Percentiles rank a stretch among this genome's conserved stretches.
These are phyloP conservation scores for Cossypha dichroa DNA, from an alignment of 2,797 vertebrate species.

Conservation along the genomic window DNA sequence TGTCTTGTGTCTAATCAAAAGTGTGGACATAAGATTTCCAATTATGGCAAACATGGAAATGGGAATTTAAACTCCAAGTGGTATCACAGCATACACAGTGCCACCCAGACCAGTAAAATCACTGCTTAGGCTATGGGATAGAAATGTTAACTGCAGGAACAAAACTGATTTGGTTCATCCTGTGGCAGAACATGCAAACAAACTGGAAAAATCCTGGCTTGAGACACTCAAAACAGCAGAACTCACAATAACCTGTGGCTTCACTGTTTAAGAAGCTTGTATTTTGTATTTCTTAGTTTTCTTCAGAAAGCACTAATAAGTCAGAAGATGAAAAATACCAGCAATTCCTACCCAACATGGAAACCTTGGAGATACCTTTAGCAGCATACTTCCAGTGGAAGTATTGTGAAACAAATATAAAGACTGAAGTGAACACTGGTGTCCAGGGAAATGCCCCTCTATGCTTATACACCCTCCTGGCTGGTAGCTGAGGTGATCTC, in stretches of 20 bases:
- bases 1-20: neutral
- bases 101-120: neutral
- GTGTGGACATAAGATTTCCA: neutral
- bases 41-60: neutral
- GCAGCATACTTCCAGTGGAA: neutral
- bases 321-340: neutral
- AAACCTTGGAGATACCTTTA: neutral
- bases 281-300: neutral
- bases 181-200: neutral
- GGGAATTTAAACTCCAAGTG: neutral
- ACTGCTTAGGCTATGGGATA: neutral
- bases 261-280: neutral
- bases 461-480: rapidly evolving
- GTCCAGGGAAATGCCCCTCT: neutral
- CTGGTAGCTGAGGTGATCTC: neutral
- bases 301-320: neutral
- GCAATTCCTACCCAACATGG: neutral
- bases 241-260: neutral
- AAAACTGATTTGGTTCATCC: neutral
- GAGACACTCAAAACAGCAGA: neutral
- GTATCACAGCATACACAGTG: neutral
- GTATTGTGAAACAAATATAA: neutral
- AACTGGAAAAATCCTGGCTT: neutral
- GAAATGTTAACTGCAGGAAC: neutral
- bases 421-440: neutral